phyloP scores from a whole-genome alignment of 35 echinoderm and acorn worm species.

The Hemicentrotus pulcherrimus region DNA sequence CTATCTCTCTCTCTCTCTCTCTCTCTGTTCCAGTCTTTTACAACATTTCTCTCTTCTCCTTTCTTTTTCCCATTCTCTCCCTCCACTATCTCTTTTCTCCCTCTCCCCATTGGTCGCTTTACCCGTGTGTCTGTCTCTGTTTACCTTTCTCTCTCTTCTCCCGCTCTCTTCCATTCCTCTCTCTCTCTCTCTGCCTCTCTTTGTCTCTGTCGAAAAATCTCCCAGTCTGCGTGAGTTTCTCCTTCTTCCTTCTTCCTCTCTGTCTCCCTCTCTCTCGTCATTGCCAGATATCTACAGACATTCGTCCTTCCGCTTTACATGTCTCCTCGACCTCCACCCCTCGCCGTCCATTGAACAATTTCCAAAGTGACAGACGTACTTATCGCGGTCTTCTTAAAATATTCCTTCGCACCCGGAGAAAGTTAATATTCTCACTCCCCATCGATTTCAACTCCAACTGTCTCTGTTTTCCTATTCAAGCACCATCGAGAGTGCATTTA shows the following conservation, averaged over 20 bases:
- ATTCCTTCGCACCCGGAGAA: background rate
- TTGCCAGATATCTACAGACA: background rate
- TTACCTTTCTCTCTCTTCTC: too few relatives aligned
- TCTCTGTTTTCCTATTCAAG: background rate
- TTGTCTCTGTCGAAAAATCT: too few relatives aligned
- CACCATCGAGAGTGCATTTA: background rate
- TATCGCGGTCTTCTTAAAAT: background rate
- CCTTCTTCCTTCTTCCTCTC: background rate
- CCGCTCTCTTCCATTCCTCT: too few relatives aligned
- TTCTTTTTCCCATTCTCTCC: too few relatives aligned
- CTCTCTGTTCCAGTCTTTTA: background rate
- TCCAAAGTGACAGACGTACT: background rate
- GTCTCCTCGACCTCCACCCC: background rate
- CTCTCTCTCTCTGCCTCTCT: too few relatives aligned
- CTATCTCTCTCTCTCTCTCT: background rate
- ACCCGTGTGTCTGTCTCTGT: too few relatives aligned
- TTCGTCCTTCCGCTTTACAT: background rate
- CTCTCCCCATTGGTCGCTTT: too few relatives aligned
- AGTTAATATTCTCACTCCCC: slow-evolving; percentile 2
- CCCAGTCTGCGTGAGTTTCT: background rate
- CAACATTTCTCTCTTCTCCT: too few relatives aligned
- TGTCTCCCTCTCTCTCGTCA: background rate
- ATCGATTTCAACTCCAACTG: background rate
- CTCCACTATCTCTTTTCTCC: too few relatives aligned
- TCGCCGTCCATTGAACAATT: background rate